A percentile compares a stretch with the other conserved stretches of the same genome.
phyloP scores from a whole-genome alignment of 2,113 vertebrate species.

The Hymenochirus boettgeri region DNA sequence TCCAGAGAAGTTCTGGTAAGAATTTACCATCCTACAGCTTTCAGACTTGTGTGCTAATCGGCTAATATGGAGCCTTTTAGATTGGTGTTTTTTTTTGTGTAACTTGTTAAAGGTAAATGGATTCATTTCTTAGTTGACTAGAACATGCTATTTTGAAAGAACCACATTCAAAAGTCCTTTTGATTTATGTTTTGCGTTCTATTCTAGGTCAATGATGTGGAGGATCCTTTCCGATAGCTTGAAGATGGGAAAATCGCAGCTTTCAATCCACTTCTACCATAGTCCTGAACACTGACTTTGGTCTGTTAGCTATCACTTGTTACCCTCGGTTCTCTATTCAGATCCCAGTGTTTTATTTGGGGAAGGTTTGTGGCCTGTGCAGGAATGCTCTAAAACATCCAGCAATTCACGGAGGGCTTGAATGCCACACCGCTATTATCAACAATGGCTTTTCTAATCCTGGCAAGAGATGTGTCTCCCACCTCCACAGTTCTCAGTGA shows the following conservation, averaged over 20 bases:
- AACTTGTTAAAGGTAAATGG: no score
- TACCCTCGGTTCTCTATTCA: neutral
- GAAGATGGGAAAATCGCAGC: neutral
- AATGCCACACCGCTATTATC: no score
- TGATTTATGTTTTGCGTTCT: neutral
- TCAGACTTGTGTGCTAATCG: no score
- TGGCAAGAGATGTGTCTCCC: neutral
- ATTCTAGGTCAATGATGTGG: constrained; percentile 1
- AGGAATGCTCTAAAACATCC: neutral
- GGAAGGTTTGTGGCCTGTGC: constrained; percentile 7
- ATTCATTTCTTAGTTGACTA: no score
- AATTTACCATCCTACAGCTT: no score
- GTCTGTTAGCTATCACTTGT: neutral
- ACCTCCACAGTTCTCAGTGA: neutral
- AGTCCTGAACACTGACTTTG: neutral
- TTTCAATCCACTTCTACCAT: neutral
- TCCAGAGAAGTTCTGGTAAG: constrained; percentile 3
- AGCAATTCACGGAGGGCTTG: neutral
- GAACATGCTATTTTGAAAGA: no score
- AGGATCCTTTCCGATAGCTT: neutral
- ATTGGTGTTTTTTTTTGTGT: no score
- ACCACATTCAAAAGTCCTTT: no score
- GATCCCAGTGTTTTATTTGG: neutral
- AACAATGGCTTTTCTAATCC: no score
- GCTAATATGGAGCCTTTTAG: no score